Percentiles rank a stretch among this genome's conserved stretches.
These are phyloP conservation scores for Lissocephala sabroskyi DNA, from an alignment of 2,888 invertebrate genomes.

Conservation along the genomic window DNA sequence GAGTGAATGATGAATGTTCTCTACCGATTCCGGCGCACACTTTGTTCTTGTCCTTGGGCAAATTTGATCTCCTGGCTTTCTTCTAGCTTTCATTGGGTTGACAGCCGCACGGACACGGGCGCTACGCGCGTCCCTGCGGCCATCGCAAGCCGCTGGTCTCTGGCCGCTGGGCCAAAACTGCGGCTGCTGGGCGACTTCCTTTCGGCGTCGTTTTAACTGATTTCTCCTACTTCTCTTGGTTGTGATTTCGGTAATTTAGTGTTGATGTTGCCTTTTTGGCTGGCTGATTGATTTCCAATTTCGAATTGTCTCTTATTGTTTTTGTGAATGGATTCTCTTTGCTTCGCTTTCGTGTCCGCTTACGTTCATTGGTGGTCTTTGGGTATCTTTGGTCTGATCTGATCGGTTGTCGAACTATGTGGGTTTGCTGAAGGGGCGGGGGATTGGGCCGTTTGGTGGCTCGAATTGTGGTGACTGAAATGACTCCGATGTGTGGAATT, in stretches of 20 bases:
- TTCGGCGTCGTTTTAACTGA: not conserved
- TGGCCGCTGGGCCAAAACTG: no score
- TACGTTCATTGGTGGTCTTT: not conserved
- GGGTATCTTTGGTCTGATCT: slow-evolving; percentile 29
- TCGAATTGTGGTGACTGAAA: slow-evolving; percentile 31
- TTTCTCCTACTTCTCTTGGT: slow-evolving; percentile 24
- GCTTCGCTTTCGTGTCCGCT: no score
- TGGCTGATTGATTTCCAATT: slow-evolving; percentile 13
- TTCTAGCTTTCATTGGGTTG: slow-evolving; percentile 32
- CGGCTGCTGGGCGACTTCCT: not conserved
- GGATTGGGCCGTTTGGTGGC: slow-evolving; percentile 10
- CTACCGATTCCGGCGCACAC: slow-evolving; percentile 41
- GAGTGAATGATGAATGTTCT: no score
- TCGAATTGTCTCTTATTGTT: no score
- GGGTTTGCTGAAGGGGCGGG: not conserved
- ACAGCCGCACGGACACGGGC: slow-evolving; percentile 29
- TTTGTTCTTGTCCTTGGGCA: slow-evolving; percentile 53
- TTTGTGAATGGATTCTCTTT: no score
- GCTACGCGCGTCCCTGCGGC: slow-evolving; percentile 36
- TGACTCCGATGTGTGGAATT: slow-evolving; percentile 46
- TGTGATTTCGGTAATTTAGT: no score
- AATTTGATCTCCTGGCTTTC: slow-evolving; percentile 44
- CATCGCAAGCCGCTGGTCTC: no score
- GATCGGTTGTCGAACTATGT: slow-evolving; percentile 50
- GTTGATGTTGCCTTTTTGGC: no score